Evolutionary conservation across 2,888 invertebrate genomes (phyloP), one percentile per base, ranked within the genome.

Genomic region (Amphimallon solstitiale): DNA sequence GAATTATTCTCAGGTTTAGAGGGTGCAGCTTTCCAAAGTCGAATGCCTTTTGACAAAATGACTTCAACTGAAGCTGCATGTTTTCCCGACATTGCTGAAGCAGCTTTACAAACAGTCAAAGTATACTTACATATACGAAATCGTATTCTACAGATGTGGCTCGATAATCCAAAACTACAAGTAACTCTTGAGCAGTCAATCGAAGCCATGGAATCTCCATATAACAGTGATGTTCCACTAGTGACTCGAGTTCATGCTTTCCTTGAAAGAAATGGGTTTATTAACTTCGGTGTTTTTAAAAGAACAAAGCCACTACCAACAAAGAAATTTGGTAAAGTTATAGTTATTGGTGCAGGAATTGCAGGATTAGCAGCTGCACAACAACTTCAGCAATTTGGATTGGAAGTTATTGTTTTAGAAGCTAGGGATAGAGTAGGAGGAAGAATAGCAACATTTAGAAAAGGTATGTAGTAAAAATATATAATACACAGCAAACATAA

Each of bases 231-330:
- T 82, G 89, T 91, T 2, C 89, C 89, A 6, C 83, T 98, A 17
- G 89, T 97, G 1, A 87, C 90, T 78, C 88, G 97, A 71, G 89
- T 95, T 29, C 96, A 96, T 83, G 91, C 93, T 0, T 99, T 94
- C 81, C 85, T 99, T 37, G 95, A 98, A 78, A 88, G 99, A 46
- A 95, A 98, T 82, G 98, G 98, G 1, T 96, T 94, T 76, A 97
- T 99, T 70, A 99, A 99, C 84, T 98, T 95, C 85, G 99, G 99
- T 0, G 92, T 97, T 54, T 99, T 95, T 82, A 95, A 96, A 79
- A 86, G 95, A 37, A 82, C 93, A 2, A 92, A 92, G 77, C 90
- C 92, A 63, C 86, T 89, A 68, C 87, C 90, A 4, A 77, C 80
- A 12, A 89, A 90, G 76, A 89, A 89, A 73, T 83, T 87, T 68